phyloP scores from a whole-genome alignment of 2,113 vertebrate species.

The Oreochromis aureus region DNA sequence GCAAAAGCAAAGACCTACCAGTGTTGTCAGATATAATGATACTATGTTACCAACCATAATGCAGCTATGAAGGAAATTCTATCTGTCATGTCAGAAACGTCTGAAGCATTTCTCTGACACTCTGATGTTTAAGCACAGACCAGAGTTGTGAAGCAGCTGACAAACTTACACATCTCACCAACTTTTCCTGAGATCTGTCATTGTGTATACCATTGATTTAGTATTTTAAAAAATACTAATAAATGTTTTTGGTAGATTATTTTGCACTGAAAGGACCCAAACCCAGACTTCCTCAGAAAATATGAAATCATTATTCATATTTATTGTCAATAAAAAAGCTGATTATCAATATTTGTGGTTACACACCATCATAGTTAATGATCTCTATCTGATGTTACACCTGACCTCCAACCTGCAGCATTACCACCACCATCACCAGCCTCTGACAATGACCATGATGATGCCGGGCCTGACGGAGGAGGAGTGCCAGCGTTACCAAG shows the following conservation, averaged over 20 bases:
- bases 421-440: constrained; percentile 9
- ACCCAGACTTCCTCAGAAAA: neutral
- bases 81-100: accelerated
- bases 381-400: neutral
- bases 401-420: neutral
- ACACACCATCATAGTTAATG: neutral
- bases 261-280: neutral
- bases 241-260: accelerated
- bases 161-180: neutral
- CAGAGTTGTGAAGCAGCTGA: neutral
- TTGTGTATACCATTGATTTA: neutral
- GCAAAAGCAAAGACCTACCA: neutral
- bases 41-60: neutral
- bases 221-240: neutral
- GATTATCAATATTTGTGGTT: neutral
- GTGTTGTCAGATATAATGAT: neutral
- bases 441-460: constrained; percentile 39
- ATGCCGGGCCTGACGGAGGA: constrained; percentile 79
- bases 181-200: neutral
- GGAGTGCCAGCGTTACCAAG: constrained; percentile 79
- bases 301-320: neutral
- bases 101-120: neutral
- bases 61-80: neutral
- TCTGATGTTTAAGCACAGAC: accelerated
- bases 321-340: neutral